Evolutionary conservation across 2,797 vertebrate species (phyloP), one percentile per base, ranked within the genome.

Genomic region (Dallia pectoralis): DNA sequence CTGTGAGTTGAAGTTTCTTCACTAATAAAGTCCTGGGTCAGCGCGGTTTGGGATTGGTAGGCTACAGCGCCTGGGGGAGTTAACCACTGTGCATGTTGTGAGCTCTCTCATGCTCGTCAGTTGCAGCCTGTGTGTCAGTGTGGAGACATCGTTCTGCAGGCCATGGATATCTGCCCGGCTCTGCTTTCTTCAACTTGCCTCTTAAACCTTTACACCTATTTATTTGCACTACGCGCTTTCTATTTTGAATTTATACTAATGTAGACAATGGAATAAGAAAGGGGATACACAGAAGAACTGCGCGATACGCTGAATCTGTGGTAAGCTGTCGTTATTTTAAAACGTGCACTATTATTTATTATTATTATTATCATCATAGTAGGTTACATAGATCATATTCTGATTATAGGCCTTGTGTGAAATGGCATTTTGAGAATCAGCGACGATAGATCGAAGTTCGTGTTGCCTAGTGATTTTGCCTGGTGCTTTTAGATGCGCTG

Each of bases 21-120:
- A 44, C 40, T 44, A 44, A 44, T 44, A 44, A 44, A 44, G 40
- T 44, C 40, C 40, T 44, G 40, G 74, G 15, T 63, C 56, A 71
- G 64, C 51, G 62, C 70, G 70, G 70, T 62, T 72, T 40, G 70
- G 70, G 74, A 76, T 76, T 76, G 74, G 74, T 76, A 67, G 74
- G 22, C 9, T 59, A 29, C 30, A 18, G 47, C 18, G 56, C 65
- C 85, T 86, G 87, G 89, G 87, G 89, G 90, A 87, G 89, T 88
- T 85, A 83, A 75, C 81, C 77, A 72, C 78, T 81, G 82, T 67
- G 81, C 77, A 84, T 84, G 76, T 81, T 74, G 83, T 87, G 84
- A 76, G 81, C 86, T 81, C 85, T 67, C 61, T 27, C 77, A 82
- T 85, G 79, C 86, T 89, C 86, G 86, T 87, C 89, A 92, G 86